phyloP scores from a whole-genome alignment of 2,888 invertebrate species.

The Tenthredo scrophulariae region DNA sequence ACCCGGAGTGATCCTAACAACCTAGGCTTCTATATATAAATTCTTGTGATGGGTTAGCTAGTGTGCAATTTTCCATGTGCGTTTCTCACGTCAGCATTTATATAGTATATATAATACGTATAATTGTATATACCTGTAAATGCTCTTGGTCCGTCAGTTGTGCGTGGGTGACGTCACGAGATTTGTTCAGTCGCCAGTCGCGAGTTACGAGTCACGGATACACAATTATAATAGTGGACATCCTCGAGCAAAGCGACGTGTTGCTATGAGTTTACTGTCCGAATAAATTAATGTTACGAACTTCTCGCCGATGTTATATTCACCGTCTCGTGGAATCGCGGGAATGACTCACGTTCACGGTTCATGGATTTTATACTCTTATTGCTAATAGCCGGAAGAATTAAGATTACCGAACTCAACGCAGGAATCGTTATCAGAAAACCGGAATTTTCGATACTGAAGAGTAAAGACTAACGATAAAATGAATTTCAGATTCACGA shows the following conservation, averaged over 20 bases:
- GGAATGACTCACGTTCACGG: not conserved
- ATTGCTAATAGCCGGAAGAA: not conserved
- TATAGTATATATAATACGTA: not conserved
- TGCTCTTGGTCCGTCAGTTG: slow-evolving; percentile 3
- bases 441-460: not conserved
- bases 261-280: not conserved
- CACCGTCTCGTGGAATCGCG: not conserved
- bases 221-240: slow-evolving; percentile 25
- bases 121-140: not conserved
- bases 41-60: not conserved
- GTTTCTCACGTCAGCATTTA: slow-evolving; percentile 14
- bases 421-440: not conserved
- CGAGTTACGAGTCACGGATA: not conserved
- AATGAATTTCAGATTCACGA: not conserved
- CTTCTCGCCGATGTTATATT: slow-evolving; percentile 8
- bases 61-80: slow-evolving; percentile 24
- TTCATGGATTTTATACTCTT: not conserved
- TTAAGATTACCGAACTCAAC: not conserved
- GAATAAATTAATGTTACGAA: slow-evolving; percentile 32
- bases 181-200: slow-evolving; percentile 4
- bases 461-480: not conserved
- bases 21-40: slow-evolving; percentile 49
- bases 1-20: slow-evolving; percentile 51
- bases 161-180: slow-evolving; percentile 11
- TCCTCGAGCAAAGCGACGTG: slow-evolving; percentile 1